phyloP scores from a whole-genome alignment of 2,113 vertebrate genomes.

The Callorhinus ursinus region DNA sequence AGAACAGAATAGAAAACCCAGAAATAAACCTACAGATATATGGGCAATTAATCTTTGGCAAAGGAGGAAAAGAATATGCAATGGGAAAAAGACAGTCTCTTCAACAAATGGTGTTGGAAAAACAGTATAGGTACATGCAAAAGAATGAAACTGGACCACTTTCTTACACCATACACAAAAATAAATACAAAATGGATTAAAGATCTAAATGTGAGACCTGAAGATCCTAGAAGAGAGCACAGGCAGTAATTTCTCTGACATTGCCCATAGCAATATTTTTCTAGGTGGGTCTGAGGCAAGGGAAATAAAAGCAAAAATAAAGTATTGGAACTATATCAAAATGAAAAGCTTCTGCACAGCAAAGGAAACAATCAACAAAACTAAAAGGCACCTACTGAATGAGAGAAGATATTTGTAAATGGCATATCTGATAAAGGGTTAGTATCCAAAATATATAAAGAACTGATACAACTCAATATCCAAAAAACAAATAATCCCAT shows the following conservation, averaged over 20 bases:
- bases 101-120: neutral
- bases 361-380: neutral
- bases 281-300: neutral
- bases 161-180: neutral
- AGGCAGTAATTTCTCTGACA: neutral
- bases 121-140: neutral
- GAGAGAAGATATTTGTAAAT: neutral
- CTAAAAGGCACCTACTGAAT: neutral
- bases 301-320: neutral
- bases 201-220: neutral
- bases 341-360: neutral
- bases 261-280: neutral
- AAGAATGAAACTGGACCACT: neutral
- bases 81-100: neutral
- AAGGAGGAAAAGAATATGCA: neutral
- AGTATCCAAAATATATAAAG: neutral
- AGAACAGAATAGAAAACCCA: neutral
- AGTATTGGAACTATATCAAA: neutral
- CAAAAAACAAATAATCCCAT: neutral
- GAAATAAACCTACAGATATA: neutral
- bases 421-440: neutral
- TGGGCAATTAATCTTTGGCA: neutral
- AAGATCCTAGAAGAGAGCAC: neutral
- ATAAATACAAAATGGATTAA: neutral
- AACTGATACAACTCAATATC: neutral